These are phyloP conservation scores for Nemapogon koenigi DNA, from an alignment of 2,888 invertebrate species.

Conservation along the genomic window DNA sequence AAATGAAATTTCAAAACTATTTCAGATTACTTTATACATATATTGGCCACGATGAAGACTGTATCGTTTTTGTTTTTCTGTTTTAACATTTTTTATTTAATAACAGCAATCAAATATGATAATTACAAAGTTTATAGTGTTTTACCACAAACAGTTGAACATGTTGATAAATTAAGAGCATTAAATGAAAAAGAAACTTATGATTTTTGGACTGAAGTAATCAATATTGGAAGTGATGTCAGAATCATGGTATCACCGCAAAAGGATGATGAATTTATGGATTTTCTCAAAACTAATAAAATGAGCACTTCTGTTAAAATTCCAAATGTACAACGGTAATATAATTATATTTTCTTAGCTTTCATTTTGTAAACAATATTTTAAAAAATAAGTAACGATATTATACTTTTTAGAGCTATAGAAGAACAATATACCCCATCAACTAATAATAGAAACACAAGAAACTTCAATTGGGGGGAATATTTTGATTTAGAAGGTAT, in stretches of 20 bases:
- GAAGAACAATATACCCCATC: conserved; percentile 8
- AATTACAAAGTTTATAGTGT: conserved; percentile 7
- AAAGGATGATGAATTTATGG: conserved; percentile 1
- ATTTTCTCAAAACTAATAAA: neutral
- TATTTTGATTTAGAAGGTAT: conserved; percentile 69
- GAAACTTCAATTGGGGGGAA: conserved; percentile 50
- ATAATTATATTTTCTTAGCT: too few relatives aligned
- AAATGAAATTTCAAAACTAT: too few relatives aligned
- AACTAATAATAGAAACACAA: conserved; percentile 27
- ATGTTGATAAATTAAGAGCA: conserved; percentile 2
- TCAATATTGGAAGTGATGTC: neutral
- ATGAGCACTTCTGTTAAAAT: too few relatives aligned
- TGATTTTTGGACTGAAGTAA: conserved; percentile 8
- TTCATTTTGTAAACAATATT: too few relatives aligned
- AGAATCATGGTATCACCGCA: conserved; percentile 7
- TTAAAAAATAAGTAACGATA: too few relatives aligned
- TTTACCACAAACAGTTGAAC: conserved; percentile 3
- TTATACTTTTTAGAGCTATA: conserved; percentile 1
- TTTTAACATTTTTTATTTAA: too few relatives aligned
- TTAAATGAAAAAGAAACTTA: conserved; percentile 2
- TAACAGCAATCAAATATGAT: neutral
- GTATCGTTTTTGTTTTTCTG: too few relatives aligned
- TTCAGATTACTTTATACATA: too few relatives aligned
- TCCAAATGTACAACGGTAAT: too few relatives aligned
- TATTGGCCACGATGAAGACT: too few relatives aligned